Evolutionary conservation across 2,888 invertebrate genomes (phyloP), one percentile per base, ranked within the genome.

Genomic region (Megaustenia siamemsis): DNA sequence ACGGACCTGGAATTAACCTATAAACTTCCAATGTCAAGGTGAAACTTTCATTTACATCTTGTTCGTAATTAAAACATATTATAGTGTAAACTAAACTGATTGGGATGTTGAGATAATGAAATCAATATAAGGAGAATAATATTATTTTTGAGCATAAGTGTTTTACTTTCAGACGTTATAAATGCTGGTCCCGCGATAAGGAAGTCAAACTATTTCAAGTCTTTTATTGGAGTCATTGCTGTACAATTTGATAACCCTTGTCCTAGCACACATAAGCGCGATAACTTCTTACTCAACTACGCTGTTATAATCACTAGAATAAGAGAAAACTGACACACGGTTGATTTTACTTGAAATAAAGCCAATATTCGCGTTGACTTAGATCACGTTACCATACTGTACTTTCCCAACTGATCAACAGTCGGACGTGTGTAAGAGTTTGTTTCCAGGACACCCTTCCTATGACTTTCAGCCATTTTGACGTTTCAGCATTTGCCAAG

Each of bases 381-480:
- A 21, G 56, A 24, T 56, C 4, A 10, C n/a, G 6, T 28, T 60
- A 28, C 60, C 21, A 2, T 4, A 24, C 35, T 38, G 1, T 69
- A 38, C 35, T 38, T 69, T 35, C 38, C 38, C 69, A 24, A n/a
- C 38, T 28, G 35, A 38, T 69, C 69, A 69, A 69, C 69, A 69
- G 35, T 1, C 1, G 38, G 32, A 69, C 69, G 38, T 69, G 69
- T 38, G 38, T 24, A 18, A 1, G 1, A 1, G 73, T 49, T 73
- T 49, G 49, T 73, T 43, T 45, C n/a, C 49, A 3, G 35, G 18
- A n/a, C 73, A n/a, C 28, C 73, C 28, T 18, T 35, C 45, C 12
- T 3, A n/a, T 73, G 73, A 73, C 73, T 73, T 73, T 35, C 73
- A 49, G 32, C 32, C 73, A 49, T 49, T 24, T 73, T 73, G 28